Base-by-base conservation (phyloP, 2,888 invertebrate species). In the Phengaris arion region DNA sequence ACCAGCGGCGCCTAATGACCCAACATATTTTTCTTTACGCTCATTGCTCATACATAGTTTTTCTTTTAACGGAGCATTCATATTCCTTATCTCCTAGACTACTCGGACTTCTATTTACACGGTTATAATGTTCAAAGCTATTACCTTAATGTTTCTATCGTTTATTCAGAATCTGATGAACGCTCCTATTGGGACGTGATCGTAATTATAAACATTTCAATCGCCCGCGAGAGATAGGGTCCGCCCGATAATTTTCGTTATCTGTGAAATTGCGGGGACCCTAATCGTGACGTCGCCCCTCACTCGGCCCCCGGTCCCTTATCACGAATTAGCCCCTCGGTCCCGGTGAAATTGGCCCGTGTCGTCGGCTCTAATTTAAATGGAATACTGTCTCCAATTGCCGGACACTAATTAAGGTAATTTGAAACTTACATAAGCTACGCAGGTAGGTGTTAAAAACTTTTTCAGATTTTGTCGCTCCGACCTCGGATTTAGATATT, bases 371-470 rank as follows among this genome's bases (percentile, higher is more conserved):
- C 87, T 87, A 88, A 89, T 92, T 92, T 89, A 88, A 91, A 91
- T 85, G 84, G 83, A 88, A 82, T 87, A 83, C 84, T 84, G 85
- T 88, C 86, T 85, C 84, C 89, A 88, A 89, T 87, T 85, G 83
- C 84, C 86, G 88, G 86, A 85, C 86, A 86, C 89, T 89, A 90
- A 91, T 91, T 91, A 90, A 87, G 85, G 85, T 87, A 91, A 92
- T 92, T 89, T 88, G 85, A 87, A 87, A 86, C 85, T 87, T 89
- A 85, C 83, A 83, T 80, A 82, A 82, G 82, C 79, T 82, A 83
- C 85, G 86, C 59, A 54, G 64, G 46, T 72, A 54, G 64, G 46
- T 72, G 45, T 72, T 64, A 9, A 54, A 12, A 72, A 72, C 35
- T 52, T 70, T 64, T 64, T 64, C 35, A 35, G 12, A 35, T 64